phyloP scores from a whole-genome alignment of 2,888 invertebrate species.

The Fragum whitleyi region DNA sequence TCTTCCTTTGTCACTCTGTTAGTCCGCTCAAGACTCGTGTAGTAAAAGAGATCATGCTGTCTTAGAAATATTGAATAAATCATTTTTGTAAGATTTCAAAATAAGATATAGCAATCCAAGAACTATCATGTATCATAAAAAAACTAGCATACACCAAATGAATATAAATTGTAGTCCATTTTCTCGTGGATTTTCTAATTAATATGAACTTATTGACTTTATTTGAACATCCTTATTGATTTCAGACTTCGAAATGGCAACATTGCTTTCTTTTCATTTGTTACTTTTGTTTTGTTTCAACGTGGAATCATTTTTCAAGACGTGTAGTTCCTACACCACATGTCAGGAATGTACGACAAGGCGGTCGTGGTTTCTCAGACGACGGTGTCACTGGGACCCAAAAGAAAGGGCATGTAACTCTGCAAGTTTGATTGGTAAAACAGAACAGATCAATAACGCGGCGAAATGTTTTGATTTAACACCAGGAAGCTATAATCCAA shows the following conservation, averaged over 20 bases:
- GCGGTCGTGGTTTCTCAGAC: constrained; percentile 1
- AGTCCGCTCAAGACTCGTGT: too few species aligned
- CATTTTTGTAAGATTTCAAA: too few species aligned
- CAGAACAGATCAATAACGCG: not conserved
- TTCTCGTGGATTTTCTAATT: too few species aligned
- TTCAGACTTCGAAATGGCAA: not conserved
- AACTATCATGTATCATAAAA: too few species aligned
- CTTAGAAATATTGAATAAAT: too few species aligned
- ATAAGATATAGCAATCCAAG: too few species aligned
- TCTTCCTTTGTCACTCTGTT: too few species aligned
- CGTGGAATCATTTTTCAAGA: not conserved
- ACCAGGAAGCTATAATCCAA: constrained; percentile 8
- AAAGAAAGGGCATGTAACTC: constrained; percentile 12
- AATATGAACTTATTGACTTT: too few species aligned
- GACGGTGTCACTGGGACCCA: constrained; percentile 32
- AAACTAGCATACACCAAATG: too few species aligned
- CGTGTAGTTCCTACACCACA: constrained; percentile 1
- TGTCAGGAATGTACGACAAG: constrained; percentile 11
- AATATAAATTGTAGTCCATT: too few species aligned
- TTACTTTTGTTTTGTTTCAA: not conserved
- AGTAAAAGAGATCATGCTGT: too few species aligned
- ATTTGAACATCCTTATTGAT: not conserved
- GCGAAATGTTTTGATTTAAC: constrained; percentile 14
- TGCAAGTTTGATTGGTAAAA: not conserved
- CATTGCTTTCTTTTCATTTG: not conserved